A percentile compares a stretch with the other conserved stretches of the same genome.
phyloP scores from a whole-genome alignment of 2,113 vertebrate genomes.

The Indicator indicator region DNA sequence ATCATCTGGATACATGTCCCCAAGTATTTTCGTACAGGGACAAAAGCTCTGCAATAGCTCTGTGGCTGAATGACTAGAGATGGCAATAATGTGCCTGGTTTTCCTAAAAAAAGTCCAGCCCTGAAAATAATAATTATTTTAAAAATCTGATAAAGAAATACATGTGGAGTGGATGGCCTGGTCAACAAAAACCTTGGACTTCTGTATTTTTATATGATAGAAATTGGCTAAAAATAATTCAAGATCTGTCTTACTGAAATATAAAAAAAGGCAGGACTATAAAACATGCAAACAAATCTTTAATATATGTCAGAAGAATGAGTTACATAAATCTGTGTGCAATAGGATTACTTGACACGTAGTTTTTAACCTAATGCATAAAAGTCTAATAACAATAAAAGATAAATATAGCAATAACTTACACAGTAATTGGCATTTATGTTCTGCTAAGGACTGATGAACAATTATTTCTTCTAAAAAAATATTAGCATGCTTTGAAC shows the following conservation, averaged over 20 bases:
- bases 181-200: neutral
- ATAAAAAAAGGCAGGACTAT: neutral
- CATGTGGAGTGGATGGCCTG: fast-evolving
- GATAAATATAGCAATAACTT: neutral
- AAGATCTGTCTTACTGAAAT: neutral
- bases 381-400: neutral
- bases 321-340: neutral
- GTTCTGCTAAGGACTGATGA: neutral
- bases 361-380: slow-evolving; percentile 9
- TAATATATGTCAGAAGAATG: neutral
- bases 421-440: neutral
- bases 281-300: neutral
- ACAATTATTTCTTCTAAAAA: neutral
- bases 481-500: neutral
- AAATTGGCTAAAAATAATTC: neutral
- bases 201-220: neutral
- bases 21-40: neutral
- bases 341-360: neutral
- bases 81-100: neutral
- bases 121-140: neutral
- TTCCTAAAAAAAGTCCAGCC: neutral
- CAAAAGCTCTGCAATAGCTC: neutral
- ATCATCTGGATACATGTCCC: neutral
- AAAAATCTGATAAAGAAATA: neutral
- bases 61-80: neutral